Evolutionary conservation across 2,888 invertebrate genomes (phyloP).

Genomic region (Rhagonycha fulva): DNA sequence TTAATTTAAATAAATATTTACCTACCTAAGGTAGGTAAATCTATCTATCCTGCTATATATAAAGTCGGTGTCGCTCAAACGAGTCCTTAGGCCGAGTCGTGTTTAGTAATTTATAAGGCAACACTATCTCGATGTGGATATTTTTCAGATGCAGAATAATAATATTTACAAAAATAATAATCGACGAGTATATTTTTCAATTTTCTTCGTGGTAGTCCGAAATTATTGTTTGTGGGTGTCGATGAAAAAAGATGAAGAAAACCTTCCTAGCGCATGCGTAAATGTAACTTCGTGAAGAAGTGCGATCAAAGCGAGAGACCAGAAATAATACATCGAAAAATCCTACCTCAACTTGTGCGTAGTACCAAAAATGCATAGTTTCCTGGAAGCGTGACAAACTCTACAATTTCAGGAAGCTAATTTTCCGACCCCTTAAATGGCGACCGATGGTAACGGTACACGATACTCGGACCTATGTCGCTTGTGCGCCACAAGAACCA

Average conservation of each 20-base stretch:
- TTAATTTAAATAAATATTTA: no score
- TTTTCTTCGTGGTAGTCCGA: background rate
- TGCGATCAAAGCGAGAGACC: background rate
- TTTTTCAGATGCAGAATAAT: no score
- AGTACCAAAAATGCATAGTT: background rate
- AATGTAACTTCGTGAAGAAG: background rate
- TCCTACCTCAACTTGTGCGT: background rate
- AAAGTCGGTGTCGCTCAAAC: no score
- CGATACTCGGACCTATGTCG: slow-evolving; percentile 52
- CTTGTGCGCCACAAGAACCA: slow-evolving; percentile 52
- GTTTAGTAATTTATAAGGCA: no score
- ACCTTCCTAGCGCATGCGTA: background rate
- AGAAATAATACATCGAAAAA: background rate
- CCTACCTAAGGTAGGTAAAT: no score
- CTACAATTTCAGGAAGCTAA: background rate
- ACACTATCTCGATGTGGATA: no score
- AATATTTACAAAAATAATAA: no score
- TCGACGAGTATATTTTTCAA: no score
- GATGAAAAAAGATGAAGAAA: background rate
- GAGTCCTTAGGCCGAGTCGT: no score
- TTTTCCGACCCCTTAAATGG: slow-evolving; percentile 38
- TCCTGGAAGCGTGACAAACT: background rate
- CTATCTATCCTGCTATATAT: no score
- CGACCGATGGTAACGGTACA: slow-evolving; percentile 40
- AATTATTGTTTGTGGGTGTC: background rate